Conservation (phyloP, 2,888 invertebrate genomes). For the Agrochola lota region DNA sequence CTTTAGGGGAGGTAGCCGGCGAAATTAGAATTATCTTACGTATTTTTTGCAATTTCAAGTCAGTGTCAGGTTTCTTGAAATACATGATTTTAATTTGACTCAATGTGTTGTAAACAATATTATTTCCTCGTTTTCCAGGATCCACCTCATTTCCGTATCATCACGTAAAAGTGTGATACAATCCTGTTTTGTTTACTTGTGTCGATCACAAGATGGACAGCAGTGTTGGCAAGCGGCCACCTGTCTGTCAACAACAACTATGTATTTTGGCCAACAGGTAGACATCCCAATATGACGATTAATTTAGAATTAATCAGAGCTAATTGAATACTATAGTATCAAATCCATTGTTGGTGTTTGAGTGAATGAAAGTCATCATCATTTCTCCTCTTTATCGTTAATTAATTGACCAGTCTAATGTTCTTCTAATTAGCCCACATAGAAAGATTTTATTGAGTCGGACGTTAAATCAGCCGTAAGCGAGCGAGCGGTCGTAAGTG, state of each 20-base stretch:
- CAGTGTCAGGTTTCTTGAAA: neutral
- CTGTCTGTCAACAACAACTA: conserved; percentile 34
- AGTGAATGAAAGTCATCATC: conserved; percentile 27
- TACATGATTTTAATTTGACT: neutral
- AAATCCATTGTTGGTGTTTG: conserved; percentile 10
- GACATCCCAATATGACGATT: conserved; percentile 39
- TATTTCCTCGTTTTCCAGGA: conserved; percentile 7
- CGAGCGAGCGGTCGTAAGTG: too few relatives aligned
- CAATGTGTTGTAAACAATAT: neutral
- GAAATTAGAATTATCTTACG: neutral
- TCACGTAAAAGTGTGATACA: conserved; percentile 30
- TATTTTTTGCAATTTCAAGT: too few relatives aligned
- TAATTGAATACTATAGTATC: conserved; percentile 36
- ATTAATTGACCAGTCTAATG: conserved; percentile 1
- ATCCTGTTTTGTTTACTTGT: conserved; percentile 40
- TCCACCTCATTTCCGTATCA: conserved; percentile 42
- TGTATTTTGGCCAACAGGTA: conserved; percentile 16
- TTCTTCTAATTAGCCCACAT: neutral
- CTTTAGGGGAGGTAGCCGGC: too few relatives aligned
- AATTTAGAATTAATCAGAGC: conserved; percentile 52
- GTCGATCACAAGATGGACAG: conserved; percentile 33
- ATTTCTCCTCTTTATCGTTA: neutral
- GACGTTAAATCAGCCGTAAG: neutral
- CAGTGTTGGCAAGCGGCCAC: conserved; percentile 32
- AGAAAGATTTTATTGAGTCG: neutral